These are phyloP conservation scores for Sipha flava DNA, from an alignment of 1,140 invertebrate genomes.

Conservation along the genomic window DNA sequence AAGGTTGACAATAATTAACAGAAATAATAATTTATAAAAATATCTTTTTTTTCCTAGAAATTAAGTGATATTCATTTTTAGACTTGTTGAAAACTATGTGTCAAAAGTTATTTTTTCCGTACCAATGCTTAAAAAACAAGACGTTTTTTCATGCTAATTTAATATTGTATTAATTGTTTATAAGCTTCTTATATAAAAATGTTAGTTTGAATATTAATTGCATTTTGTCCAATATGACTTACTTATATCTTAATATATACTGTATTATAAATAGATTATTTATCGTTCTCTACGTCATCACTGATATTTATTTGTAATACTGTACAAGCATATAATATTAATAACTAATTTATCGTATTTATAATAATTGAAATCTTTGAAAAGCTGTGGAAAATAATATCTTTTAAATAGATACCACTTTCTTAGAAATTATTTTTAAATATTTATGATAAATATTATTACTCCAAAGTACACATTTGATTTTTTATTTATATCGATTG, in stretches of 20 bases:
- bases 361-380: background rate
- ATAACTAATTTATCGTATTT: background rate
- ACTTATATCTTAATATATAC: background rate
- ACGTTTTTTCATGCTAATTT: background rate
- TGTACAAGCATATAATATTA: background rate
- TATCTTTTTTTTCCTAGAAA: background rate
- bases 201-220: background rate
- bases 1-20: conserved; percentile 22
- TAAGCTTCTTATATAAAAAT: background rate
- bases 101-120: conserved; percentile 17
- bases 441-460: background rate
- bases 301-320: background rate
- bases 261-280: background rate
- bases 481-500: background rate
- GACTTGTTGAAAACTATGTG: conserved; percentile 26
- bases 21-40: conserved; percentile 11
- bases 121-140: background rate
- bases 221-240: background rate
- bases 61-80: conserved; percentile 20
- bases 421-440: background rate
- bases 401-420: background rate
- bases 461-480: background rate
- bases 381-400: background rate
- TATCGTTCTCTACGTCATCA: background rate
- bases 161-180: background rate